Evolutionary conservation across 2,797 vertebrate genomes (phyloP).

Genomic region (Myoxocephalus aenaeus): DNA sequence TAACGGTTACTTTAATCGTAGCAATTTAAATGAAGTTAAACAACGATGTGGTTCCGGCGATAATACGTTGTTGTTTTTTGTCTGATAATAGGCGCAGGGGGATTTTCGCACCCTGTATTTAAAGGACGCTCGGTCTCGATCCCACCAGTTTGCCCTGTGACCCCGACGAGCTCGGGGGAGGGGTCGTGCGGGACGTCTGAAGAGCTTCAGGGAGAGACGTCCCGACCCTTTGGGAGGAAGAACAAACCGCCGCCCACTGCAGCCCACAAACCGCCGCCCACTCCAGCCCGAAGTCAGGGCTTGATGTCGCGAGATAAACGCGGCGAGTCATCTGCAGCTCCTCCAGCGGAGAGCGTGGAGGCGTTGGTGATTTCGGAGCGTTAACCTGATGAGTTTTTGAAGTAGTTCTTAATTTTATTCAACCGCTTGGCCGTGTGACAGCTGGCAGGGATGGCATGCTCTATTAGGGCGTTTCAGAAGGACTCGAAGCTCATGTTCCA

Average conservation of each 20-base stretch:
- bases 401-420: conserved; percentile 27
- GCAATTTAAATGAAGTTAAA: too few species aligned
- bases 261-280: conserved; percentile 51
- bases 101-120: too few species aligned
- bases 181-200: conserved; percentile 14
- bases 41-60: too few species aligned
- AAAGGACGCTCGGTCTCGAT: conserved; percentile 54
- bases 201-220: conserved; percentile 20
- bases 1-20: too few species aligned
- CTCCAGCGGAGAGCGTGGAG: background rate
- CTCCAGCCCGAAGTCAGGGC: conserved; percentile 39
- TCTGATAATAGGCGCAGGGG: too few species aligned
- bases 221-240: conserved; percentile 25
- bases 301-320: conserved; percentile 23
- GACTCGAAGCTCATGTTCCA: background rate
- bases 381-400: conserved; percentile 5
- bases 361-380: conserved; percentile 30
- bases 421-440: conserved; percentile 35
- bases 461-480: conserved; percentile 26
- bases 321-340: conserved; percentile 32
- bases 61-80: too few species aligned
- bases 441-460: conserved; percentile 17
- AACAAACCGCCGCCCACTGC: too few species aligned
- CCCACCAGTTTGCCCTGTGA: conserved; percentile 51
- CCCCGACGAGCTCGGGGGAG: conserved; percentile 29